A percentile compares a stretch with the other conserved stretches of the same genome.
Conservation (phyloP, 2,113 vertebrate genomes). For the Paradoxurus hermaphroditus region DNA sequence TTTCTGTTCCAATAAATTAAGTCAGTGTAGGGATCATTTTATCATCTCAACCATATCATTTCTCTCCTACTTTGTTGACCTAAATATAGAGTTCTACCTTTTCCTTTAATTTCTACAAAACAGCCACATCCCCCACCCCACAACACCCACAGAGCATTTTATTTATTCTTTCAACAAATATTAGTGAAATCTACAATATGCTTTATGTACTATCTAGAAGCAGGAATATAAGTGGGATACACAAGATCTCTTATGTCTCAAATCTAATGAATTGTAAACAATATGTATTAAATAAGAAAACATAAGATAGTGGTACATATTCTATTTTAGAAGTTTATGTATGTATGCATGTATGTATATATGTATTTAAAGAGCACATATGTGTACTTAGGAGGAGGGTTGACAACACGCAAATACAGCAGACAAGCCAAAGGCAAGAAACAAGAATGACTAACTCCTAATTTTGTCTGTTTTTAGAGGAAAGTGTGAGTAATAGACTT, state of each 20-base stretch:
- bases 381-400: background rate
- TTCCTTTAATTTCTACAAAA: background rate
- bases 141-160: fast-evolving
- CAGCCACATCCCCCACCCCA: no score
- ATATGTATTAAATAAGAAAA: background rate
- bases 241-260: background rate
- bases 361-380: no score
- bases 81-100: background rate
- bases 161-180: background rate
- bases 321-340: no score
- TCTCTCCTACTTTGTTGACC: background rate
- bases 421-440: background rate
- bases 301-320: background rate
- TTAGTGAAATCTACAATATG: background rate
- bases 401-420: background rate
- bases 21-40: background rate
- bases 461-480: background rate
- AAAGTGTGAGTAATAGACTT: background rate
- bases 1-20: background rate
- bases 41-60: background rate
- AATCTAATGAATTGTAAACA: background rate
- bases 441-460: background rate
- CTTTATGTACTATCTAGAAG: background rate
- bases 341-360: no score
- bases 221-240: background rate